Evolutionary conservation across 1,140 invertebrate genomes (phyloP), one percentile per base, ranked within the genome.

Genomic region (Helicoverpa zea): DNA sequence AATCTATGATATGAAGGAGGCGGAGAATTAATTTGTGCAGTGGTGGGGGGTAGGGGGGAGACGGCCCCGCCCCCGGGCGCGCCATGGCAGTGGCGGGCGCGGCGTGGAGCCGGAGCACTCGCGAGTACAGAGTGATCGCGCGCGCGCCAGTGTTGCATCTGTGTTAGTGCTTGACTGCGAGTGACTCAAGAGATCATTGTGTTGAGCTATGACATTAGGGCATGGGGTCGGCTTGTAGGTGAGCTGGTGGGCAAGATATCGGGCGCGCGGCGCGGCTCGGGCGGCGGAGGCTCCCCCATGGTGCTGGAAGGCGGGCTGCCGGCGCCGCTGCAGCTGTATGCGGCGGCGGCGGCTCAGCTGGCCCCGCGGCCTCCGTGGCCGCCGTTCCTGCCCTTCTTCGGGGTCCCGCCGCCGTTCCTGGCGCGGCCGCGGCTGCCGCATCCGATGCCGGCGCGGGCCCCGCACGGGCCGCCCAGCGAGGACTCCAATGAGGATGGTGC

Each of bases 401-500:
- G 95, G 29, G 95, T 96, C 10, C 95, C 96, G 3, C 95, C 92
- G 79, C 94, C 94, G 81, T 95, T 95, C 78, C 84, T 95, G 52
- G 80, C 93, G 87, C 90, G 87, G 86, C 95, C 86, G 74, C 90
- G 86, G 88, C 91, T 90, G 23, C 92, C 92, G 29, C 92, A 93
- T 61, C 91, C 92, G 13, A 30, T 90, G 83, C 89, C 91, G 14
- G 76, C 85, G 14, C 83, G 92, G n/a, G 92, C 92, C 18, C 91
- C 92, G 0, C 93, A 94, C 72, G 94, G 92, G 43, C 92, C 95
- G 74, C 96, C 95, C n/a, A 96, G 96, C 79, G 96, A 96, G 74
- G 95, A 96, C 80, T 96, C 95, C 29, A 96, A 96, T 81, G 96
- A 96, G 82, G 96, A 96, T 87, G 95, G 95, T 23, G 95, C 95